These are phyloP conservation scores for Andricus curvator DNA, from an alignment of 2,888 invertebrate genomes.

Conservation along the genomic window DNA sequence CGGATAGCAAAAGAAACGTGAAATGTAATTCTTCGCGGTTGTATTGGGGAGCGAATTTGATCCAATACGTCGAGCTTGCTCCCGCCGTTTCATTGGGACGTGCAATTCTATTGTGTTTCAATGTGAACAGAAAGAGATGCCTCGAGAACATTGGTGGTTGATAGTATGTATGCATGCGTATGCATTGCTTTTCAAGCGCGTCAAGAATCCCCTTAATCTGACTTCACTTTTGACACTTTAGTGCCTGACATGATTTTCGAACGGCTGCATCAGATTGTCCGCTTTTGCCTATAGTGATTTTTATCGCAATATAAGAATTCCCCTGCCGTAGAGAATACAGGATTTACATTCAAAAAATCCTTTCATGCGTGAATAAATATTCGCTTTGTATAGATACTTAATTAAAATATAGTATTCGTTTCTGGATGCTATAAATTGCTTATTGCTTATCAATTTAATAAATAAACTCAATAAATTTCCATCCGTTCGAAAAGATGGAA, in stretches of 20 bases:
- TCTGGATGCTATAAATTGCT: too few relatives aligned
- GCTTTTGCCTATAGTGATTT: conserved; percentile 16
- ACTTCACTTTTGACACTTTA: conserved; percentile 52
- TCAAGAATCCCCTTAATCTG: conserved; percentile 54
- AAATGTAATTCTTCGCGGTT: conserved; percentile 42
- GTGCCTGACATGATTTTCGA: conserved; percentile 36
- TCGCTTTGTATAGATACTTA: background rate
- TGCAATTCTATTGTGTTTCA: conserved; percentile 39
- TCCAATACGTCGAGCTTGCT: conserved; percentile 44
- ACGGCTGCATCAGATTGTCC: conserved; percentile 34
- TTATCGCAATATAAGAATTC: conserved; percentile 17
- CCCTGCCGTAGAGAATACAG: background rate
- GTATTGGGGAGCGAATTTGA: conserved; percentile 43
- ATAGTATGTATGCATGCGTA: conserved; percentile 19
- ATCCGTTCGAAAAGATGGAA: background rate
- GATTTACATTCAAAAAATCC: background rate
- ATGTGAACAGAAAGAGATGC: conserved; percentile 39
- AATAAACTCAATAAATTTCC: background rate
- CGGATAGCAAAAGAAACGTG: conserved; percentile 43
- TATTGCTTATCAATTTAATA: background rate
- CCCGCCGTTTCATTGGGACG: conserved; percentile 21
- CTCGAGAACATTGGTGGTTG: conserved; percentile 37
- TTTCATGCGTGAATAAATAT: background rate
- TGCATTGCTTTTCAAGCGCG: conserved; percentile 40
- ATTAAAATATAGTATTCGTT: background rate